phyloP scores from a whole-genome alignment of 1,140 invertebrate species.

The Oreohelix idahoensis region DNA sequence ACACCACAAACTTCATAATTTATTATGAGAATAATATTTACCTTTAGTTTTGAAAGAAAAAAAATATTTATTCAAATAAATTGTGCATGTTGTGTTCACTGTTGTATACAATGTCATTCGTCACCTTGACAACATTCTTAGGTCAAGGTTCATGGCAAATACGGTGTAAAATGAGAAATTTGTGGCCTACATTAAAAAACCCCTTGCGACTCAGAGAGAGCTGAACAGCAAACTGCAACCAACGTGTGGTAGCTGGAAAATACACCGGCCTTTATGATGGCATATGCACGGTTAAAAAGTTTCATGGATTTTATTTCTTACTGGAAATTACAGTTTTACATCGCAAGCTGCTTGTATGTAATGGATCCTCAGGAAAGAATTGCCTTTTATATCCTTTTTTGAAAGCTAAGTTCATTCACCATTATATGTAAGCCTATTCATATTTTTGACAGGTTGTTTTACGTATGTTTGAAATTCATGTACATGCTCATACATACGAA shows the following conservation, averaged over 20 bases:
- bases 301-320: slow-evolving; percentile 28
- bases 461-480: too few species aligned
- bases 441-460: too few species aligned
- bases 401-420: background rate
- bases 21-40: too few species aligned
- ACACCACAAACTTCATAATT: too few species aligned
- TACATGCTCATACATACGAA: too few species aligned
- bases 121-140: background rate
- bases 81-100: background rate
- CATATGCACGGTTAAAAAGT: slow-evolving; percentile 17
- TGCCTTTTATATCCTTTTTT: slow-evolving; percentile 31
- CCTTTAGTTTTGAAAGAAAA: too few species aligned
- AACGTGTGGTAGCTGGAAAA: background rate
- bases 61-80: too few species aligned
- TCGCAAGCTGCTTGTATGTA: slow-evolving; percentile 24
- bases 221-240: background rate
- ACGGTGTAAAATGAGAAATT: background rate
- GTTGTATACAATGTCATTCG: background rate
- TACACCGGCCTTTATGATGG: background rate
- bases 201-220: background rate
- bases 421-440: too few species aligned
- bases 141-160: background rate
- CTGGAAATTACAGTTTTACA: slow-evolving; percentile 33
- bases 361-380: slow-evolving; percentile 32
- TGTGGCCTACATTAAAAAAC: background rate